These are phyloP conservation scores for Pristiophorus japonicus DNA, from an alignment of 2,113 vertebrate genomes.

Conservation along the genomic window DNA sequence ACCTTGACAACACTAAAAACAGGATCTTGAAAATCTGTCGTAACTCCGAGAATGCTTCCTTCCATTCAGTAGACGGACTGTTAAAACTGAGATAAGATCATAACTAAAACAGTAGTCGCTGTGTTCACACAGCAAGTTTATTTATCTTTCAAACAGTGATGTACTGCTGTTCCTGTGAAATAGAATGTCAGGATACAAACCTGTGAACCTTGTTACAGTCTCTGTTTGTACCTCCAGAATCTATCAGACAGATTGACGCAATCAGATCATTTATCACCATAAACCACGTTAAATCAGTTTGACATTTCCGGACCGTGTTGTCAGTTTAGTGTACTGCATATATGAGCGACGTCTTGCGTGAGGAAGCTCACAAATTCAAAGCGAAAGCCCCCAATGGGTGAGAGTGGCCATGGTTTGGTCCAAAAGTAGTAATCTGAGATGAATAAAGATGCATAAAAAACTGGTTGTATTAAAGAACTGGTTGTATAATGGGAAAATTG, in stretches of 20 bases:
- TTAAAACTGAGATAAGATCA: constrained; percentile 24
- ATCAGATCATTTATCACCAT: not conserved
- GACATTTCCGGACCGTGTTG: not conserved
- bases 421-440: not conserved
- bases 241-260: not conserved
- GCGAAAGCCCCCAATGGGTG: not conserved
- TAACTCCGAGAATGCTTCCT: constrained; percentile 5
- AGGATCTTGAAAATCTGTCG: not conserved
- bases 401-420: not conserved
- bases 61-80: not conserved
- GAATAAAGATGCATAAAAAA: not conserved
- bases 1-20: constrained; percentile 1
- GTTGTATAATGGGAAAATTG: not conserved
- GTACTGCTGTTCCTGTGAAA: not conserved
- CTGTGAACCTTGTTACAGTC: constrained; percentile 1
- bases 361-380: not conserved
- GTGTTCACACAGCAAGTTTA: not conserved
- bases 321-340: not conserved
- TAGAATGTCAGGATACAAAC: not conserved
- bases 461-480: not conserved
- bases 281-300: not conserved
- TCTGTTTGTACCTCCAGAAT: not conserved
- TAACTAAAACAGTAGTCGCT: not conserved
- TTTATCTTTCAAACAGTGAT: constrained; percentile 3
- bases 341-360: not conserved